Percentiles rank a stretch among this genome's conserved stretches.
These are phyloP conservation scores for Dromaius novaehollandiae DNA, from an alignment of 2,113 vertebrate species.

Conservation along the genomic window DNA sequence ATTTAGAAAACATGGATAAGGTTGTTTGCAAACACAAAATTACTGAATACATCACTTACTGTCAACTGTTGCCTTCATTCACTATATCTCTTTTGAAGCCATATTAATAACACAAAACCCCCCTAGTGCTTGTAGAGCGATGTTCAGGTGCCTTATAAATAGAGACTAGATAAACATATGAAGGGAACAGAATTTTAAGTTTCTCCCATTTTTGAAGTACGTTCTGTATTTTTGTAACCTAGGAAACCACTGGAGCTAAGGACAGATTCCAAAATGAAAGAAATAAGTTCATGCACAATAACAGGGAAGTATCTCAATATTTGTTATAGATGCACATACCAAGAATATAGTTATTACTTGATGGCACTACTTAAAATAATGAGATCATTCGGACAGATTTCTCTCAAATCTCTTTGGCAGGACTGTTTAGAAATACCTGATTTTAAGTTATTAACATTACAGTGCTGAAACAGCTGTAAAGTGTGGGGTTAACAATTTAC, in stretches of 20 bases:
- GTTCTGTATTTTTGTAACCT: background rate
- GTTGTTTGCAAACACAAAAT: background rate
- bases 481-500: fast-evolving
- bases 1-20: background rate
- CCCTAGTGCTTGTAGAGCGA: background rate
- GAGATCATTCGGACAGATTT: fast-evolving
- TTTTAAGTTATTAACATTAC: background rate
- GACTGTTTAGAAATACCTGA: fast-evolving
- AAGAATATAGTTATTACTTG: background rate
- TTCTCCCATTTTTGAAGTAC: background rate
- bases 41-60: background rate
- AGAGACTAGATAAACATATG: background rate
- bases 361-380: fast-evolving
- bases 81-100: background rate
- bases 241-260: background rate
- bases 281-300: background rate
- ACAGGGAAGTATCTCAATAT: background rate
- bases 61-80: background rate
- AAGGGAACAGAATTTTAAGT: background rate
- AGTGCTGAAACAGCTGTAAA: background rate
- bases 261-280: background rate
- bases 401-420: background rate
- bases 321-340: background rate
- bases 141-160: background rate
- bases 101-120: background rate